These are phyloP conservation scores for Ditylenchus weischeri DNA, from an alignment of 2,888 invertebrate genomes.

Conservation along the genomic window DNA sequence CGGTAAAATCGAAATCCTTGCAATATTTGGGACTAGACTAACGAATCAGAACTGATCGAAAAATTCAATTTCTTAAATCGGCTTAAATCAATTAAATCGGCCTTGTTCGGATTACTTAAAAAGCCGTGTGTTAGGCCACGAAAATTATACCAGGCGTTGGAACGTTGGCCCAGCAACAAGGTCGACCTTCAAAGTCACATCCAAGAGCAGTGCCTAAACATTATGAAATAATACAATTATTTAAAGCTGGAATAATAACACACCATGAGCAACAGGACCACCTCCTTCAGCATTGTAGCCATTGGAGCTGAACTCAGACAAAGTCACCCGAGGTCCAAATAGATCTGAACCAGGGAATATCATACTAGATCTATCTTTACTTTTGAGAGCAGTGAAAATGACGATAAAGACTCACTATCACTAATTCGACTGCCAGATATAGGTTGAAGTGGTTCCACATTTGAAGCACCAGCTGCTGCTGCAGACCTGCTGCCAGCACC, in stretches of 20 bases:
- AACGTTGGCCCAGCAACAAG: conserved; percentile 58
- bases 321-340: conserved; percentile 19
- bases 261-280: conserved; percentile 56
- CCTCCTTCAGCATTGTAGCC: conserved; percentile 57
- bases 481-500: background rate
- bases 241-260: background rate
- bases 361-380: too few relatives aligned
- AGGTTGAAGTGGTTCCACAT: conserved; percentile 5
- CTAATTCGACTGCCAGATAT: conserved; percentile 6
- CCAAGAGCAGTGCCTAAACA: conserved; percentile 32
- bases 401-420: background rate
- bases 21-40: too few relatives aligned
- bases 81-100: too few relatives aligned
- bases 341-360: conserved; percentile 10
- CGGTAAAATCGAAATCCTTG: too few relatives aligned
- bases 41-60: too few relatives aligned
- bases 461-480: conserved; percentile 13
- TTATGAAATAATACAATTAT: conserved; percentile 5
- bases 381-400: too few relatives aligned
- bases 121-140: too few relatives aligned
- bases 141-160: conserved; percentile 39
- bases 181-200: conserved; percentile 54
- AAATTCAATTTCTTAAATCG: too few relatives aligned
- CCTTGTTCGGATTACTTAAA: too few relatives aligned
- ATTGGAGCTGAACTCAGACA: conserved; percentile 46